Percentiles rank a stretch among this genome's conserved stretches.
Evolutionary conservation across 2,113 vertebrate species (phyloP).

Genomic region (Desmodus rotundus): DNA sequence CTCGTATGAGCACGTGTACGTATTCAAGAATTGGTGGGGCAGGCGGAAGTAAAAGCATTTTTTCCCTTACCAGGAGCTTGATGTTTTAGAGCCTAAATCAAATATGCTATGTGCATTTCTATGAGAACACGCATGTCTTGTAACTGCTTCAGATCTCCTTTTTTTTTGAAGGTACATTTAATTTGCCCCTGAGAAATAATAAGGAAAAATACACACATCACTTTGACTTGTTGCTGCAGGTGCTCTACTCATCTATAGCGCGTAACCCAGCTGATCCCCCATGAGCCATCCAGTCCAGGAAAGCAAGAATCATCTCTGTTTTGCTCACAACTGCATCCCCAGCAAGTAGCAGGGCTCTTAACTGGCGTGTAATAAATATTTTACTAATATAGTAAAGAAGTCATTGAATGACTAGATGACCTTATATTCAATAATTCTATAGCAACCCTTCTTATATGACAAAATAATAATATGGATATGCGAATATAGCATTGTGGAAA

Average conservation of each 20-base stretch:
- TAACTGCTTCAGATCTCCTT: neutral
- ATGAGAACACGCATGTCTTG: neutral
- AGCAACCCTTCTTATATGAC: neutral
- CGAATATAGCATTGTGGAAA: neutral
- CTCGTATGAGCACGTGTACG: fast-evolving
- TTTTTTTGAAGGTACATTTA: neutral
- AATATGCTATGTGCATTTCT: neutral
- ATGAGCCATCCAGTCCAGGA: neutral
- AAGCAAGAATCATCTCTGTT: neutral
- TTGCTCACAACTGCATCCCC: neutral
- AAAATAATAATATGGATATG: neutral
- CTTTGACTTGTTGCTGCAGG: neutral
- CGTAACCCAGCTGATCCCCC: neutral
- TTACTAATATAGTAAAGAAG: neutral
- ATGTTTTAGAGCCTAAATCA: neutral
- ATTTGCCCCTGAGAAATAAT: neutral
- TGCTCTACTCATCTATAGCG: neutral
- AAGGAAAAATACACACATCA: neutral
- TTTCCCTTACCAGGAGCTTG: neutral
- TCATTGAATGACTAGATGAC: neutral
- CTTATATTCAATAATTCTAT: neutral
- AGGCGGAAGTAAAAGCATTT: neutral
- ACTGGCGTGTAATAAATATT: neutral
- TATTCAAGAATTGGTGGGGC: fast-evolving
- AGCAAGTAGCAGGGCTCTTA: neutral